Evolutionary conservation across 2,113 vertebrate species (phyloP), one percentile per base, ranked within the genome.

Genomic region (Gopherus evgoodei): DNA sequence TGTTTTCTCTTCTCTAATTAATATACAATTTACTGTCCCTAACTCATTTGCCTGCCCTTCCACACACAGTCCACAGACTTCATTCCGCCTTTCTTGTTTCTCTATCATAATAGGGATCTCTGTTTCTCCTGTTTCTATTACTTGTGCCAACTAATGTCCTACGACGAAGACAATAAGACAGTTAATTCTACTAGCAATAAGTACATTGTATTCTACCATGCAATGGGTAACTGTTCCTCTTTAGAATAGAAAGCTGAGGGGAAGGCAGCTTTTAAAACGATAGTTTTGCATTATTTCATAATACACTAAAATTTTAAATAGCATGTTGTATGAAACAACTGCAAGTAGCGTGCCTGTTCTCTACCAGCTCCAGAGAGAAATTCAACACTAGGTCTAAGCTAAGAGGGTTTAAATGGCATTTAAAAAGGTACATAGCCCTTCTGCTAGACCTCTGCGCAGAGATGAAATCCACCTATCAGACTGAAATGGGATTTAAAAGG

Each of bases 401-500:
- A 82, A 69, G 21, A 90, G 65, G 42, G 22, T 53, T 81, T 81
- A 81, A 93, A 95, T 44, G 22, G 75, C 65, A 93, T 91, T 83
- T 92, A 22, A 90, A 91, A 91, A 95, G 27, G 31, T 38, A 10
- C 94, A 80, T 17, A 89, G 59, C 53, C 83, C 16, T 79, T 83
- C 91, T 90, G 4, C 57, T 57, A 76, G 25, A 17, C 22, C 22
- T 76, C n/a, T 86, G 2, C 22, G 76, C 2, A 29, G 85, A 1
- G 7, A 31, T 38, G 94, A 91, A 94, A 11, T 62, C 8, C 47
- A 88, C 31, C 88, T 47, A 44, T 53, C 27, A 12, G 59, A 49
- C 49, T 92, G 42, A 90, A 84, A 38, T 93, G 62, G 49, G 93
- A 88, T 90, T 93, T 78, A 89, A 82, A 89, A 89, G 53, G 14